phyloP scores from a whole-genome alignment of 37 sponge, comb jelly and placozoan genomes.

The Spongilla lacustris region DNA sequence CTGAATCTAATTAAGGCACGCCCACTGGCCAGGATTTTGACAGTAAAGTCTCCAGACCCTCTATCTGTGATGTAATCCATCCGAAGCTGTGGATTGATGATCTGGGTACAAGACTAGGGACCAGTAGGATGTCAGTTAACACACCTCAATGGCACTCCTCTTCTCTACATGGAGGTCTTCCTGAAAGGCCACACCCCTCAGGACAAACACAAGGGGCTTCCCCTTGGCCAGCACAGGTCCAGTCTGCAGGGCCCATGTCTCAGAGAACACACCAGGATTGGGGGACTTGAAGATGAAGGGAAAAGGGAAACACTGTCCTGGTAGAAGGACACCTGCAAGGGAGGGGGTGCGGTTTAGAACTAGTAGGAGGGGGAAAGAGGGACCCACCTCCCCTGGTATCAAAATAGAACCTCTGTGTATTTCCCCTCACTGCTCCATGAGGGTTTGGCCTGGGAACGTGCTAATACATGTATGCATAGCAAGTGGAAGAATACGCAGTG shows the following conservation, averaged over 20 bases:
- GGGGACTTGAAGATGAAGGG: conserved; percentile 93
- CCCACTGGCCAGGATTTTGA: no score
- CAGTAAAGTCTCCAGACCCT: no score
- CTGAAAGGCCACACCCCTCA: conserved; percentile 81
- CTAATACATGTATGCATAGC: no score
- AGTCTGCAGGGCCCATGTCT: conserved; percentile 86
- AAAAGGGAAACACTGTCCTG: conserved; percentile 71
- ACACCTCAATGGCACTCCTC: conserved; percentile 62
- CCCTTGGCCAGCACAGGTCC: conserved; percentile 79
- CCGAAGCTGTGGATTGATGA: no score
- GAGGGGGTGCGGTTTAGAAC: neutral
- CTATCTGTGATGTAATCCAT: no score
- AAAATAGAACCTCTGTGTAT: no score
- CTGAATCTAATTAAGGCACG: no score
- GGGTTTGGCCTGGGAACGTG: no score
- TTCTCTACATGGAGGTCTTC: conserved; percentile 56
- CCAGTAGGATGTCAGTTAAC: neutral
- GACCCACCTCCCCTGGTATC: no score
- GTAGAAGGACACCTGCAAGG: conserved; percentile 87
- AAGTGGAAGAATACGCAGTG: no score
- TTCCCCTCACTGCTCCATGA: no score
- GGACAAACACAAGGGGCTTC: conserved; percentile 68
- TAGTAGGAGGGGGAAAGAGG: neutral
- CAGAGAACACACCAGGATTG: conserved; percentile 88
- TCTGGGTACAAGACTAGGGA: neutral